A percentile compares a stretch with the other conserved stretches of the same genome.
Evolutionary conservation across 1,140 invertebrate species (phyloP).

Genomic region (Pogonomyrmex barbatus): DNA sequence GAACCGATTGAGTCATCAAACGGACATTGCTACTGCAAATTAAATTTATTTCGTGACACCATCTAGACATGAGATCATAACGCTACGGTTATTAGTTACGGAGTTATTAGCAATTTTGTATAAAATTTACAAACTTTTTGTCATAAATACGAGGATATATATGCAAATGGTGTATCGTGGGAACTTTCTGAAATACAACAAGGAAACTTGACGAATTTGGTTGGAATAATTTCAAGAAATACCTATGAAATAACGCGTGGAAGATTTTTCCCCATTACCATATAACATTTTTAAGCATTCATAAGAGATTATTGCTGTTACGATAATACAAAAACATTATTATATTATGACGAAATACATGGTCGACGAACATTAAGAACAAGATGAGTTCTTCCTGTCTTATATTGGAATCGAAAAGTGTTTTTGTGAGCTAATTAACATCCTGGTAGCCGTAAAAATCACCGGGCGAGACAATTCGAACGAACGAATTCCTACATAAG

Average conservation of each 20-base stretch:
- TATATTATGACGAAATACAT: slow-evolving; percentile 35
- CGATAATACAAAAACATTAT: slow-evolving; percentile 23
- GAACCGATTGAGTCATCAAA: not conserved
- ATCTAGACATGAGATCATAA: not conserved
- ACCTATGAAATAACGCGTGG: not conserved
- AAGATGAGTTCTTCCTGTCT: slow-evolving; percentile 21
- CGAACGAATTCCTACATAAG: slow-evolving; percentile 36
- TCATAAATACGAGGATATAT: not conserved
- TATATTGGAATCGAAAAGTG: slow-evolving; percentile 33
- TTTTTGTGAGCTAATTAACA: slow-evolving; percentile 43
- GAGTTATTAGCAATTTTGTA: slow-evolving; percentile 15
- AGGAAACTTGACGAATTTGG: not conserved
- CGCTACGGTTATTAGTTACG: not conserved
- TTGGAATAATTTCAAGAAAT: not conserved
- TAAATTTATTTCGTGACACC: slow-evolving; percentile 13
- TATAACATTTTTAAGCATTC: not conserved
- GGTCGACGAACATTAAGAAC: slow-evolving; percentile 42
- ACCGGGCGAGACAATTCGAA: slow-evolving; percentile 42
- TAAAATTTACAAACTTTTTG: not conserved
- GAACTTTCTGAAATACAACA: not conserved
- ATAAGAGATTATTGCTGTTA: not conserved
- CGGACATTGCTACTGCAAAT: not conserved
- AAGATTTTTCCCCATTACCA: not conserved
- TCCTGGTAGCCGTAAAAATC: slow-evolving; percentile 49
- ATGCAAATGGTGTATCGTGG: no score